A percentile compares a stretch with the other conserved stretches of the same genome.
phyloP scores from a whole-genome alignment of 2,113 vertebrate species.

The Poecilia latipinna region DNA sequence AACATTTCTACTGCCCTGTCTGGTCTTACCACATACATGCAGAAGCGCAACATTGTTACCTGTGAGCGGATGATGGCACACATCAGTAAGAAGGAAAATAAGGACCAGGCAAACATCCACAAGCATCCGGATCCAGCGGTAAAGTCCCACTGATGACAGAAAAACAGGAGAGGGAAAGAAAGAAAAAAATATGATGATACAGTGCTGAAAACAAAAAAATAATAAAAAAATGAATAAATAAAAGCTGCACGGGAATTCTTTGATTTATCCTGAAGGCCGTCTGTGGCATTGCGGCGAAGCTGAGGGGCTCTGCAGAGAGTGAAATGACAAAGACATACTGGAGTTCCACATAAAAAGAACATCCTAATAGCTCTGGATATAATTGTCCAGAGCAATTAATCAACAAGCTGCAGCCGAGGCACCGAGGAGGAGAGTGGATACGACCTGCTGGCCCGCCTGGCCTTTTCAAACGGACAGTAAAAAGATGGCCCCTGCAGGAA shows the following conservation, averaged over 20 bases:
- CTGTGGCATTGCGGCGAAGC: conserved; percentile 45
- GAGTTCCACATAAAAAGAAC: conserved; percentile 23
- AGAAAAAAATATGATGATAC: conserved; percentile 35
- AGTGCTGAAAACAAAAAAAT: background rate
- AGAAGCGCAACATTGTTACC: conserved; percentile 59
- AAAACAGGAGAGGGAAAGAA: background rate
- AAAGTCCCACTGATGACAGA: conserved; percentile 81
- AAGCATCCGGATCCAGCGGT: conserved; percentile 71
- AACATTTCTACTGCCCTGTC: conserved; percentile 16
- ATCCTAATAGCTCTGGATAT: conserved; percentile 30
- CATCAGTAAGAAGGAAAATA: conserved; percentile 79
- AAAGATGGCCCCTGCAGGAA: conserved; percentile 29
- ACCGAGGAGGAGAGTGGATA: conserved; percentile 2
- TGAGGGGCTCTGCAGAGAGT: conserved; percentile 18
- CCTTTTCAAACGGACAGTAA: conserved; percentile 53
- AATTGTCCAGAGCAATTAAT: conserved; percentile 48
- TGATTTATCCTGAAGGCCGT: conserved; percentile 48
- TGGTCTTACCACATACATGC: conserved; percentile 13
- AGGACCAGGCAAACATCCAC: conserved; percentile 67
- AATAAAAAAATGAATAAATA: conserved; percentile 31
- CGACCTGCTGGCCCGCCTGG: conserved; percentile 38
- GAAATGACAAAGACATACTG: conserved; percentile 40
- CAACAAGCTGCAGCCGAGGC: conserved; percentile 28
- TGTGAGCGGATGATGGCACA: conserved; percentile 78
- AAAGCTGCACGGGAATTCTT: conserved; percentile 37